Evolutionary conservation across 2,888 invertebrate species (phyloP), one percentile per base, ranked within the genome.

Genomic region (Xylota segnis): DNA sequence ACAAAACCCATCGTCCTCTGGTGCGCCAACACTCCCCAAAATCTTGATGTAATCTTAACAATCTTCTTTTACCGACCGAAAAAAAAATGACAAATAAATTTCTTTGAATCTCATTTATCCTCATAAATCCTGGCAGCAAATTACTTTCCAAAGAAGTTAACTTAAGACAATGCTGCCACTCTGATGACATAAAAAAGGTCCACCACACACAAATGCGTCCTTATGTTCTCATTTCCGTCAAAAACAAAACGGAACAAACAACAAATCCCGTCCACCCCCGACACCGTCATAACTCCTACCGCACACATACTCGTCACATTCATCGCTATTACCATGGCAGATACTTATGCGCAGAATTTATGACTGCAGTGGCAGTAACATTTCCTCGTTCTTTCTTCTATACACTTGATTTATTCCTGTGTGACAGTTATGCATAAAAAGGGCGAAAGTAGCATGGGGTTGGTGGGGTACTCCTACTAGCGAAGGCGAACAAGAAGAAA

Each of bases 281-380:
- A 0, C 58, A 40, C 52, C 18, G 23, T 27, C 16, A 23, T 10
- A 27, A 5, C 29, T 32, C 50, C 40, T n/a, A 12, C 47, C 63
- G 71, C 59, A 79, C 63, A 77, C 59, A 79, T 65, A 58, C 52
- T 86, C 81, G 82, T 86, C 82, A 82, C 82, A 86, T 86, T 72
- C 82, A 82, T 86, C 71, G 82, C 76, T 72, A 86, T 86, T 82
- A 82, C 61, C 61, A 61, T 82, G 86, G 82, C 82, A 82, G 86
- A 86, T 86, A 86, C 86, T 86, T 86, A 86, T 86, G 86, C 82
- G 81, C 66, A 86, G 68, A 86, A 86, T 86, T 86, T 86, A 86
- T 86, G 86, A 82, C 86, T 86, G 84, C 84, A 79, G 84, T 50
- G 74, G 70, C 54, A 77, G 81, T 68, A 81, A 74, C 76, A 74